Evolutionary conservation across 2,888 invertebrate genomes (phyloP), one percentile per base, ranked within the genome.

Genomic region (Neocrepidodera transversa): DNA sequence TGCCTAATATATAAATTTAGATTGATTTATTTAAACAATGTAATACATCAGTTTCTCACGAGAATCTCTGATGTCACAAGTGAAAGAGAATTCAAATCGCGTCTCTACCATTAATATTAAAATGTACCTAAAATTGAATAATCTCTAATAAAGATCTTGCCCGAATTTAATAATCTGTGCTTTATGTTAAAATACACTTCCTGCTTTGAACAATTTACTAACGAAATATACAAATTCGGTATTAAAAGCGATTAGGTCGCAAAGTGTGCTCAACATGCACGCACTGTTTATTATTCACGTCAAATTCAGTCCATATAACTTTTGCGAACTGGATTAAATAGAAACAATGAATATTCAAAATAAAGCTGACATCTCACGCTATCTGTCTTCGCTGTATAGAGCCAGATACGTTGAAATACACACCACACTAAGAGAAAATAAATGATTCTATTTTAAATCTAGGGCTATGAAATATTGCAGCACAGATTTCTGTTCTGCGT

Each of bases 371-470:
- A 53, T 54, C 54, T 35, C 48, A 40, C 48, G 52, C 48, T 53
- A 53, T 58, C 28, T 40, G 48, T 58, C 47, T 58, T 52, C 20
- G 23, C 23, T n/a, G 17, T 47, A 47, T 35, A 38, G 14, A 45
- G 17, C 20, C 42, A 38, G 35, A 32, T 17, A 42, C 51, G 45
- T 18, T 45, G 54, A 26, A 26, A 54, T 54, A 32, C 23, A 30
- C 40, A 51, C 45, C 47, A 53, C 48, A 56, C 48, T 48, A 57
- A 47, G 56, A 57, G 42, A 53, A 55, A 53, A 61, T 61, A 57
- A 61, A 61, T 61, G 61, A 53, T 53, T 53, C 53, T 50, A 49
- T 57, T 61, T 52, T 53, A 53, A 61, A 61, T 57, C 61, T 47
- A n/a, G 11, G 32, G 53, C 52, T 57, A 50, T 61, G 61, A 61